phyloP scores from a whole-genome alignment of 1,140 invertebrate genomes.

The Apis mellifera region Amel_HAv3.1 CM009936.2:1711001-1711500 shows the following conservation, averaged over 20 bases:
- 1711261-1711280: slow-evolving; percentile 46
- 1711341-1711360: slow-evolving; percentile 73
- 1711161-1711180: slow-evolving; percentile 52
- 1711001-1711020: not conserved
- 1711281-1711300: slow-evolving; percentile 61
- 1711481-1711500: slow-evolving; percentile 82
- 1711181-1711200: slow-evolving; percentile 62
- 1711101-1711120: slow-evolving; percentile 3
- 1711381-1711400: slow-evolving; percentile 81
- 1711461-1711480: slow-evolving; percentile 81
- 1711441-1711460: slow-evolving; percentile 82
- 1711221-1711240: slow-evolving; percentile 40
- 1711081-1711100: slow-evolving; percentile 50
- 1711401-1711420: slow-evolving; percentile 83
- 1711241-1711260: slow-evolving; percentile 62
- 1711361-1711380: slow-evolving; percentile 78
- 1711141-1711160: not conserved
- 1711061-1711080: slow-evolving; percentile 23
- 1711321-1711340: slow-evolving; percentile 69
- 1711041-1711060: slow-evolving; percentile 25
- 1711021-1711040: slow-evolving; percentile 5
- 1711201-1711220: slow-evolving; percentile 62
- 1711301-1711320: slow-evolving; percentile 78
- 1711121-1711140: not conserved
- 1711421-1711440: slow-evolving; percentile 81